These are phyloP conservation scores for Drosophila subpulchrella DNA, from an alignment of 1,140 invertebrate species.

Conservation along the genomic window DNA sequence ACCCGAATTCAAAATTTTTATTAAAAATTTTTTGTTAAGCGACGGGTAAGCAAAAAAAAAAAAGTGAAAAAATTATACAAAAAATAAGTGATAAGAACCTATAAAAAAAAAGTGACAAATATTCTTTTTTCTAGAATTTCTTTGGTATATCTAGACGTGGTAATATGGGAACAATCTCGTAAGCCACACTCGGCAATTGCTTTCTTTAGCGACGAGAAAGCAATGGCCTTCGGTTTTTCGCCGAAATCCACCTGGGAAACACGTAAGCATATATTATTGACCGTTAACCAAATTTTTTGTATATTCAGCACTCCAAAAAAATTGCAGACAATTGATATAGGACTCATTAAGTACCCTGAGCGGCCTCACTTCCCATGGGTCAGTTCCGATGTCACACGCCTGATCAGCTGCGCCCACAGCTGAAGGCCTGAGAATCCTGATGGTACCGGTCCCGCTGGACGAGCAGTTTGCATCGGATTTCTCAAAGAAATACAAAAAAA, in stretches of 20 bases:
- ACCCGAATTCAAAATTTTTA: neutral
- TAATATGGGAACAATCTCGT: neutral
- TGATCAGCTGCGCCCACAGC: too few species aligned
- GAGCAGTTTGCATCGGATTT: neutral
- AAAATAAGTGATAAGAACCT: neutral
- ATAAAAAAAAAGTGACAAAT: neutral
- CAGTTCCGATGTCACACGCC: neutral
- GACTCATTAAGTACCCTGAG: too few species aligned
- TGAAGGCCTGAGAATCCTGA: neutral
- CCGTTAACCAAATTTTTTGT: too few species aligned
- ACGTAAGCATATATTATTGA: too few species aligned
- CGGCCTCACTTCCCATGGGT: neutral
- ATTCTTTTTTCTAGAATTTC: neutral
- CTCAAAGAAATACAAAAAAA: neutral
- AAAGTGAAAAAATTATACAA: neutral
- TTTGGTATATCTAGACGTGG: neutral
- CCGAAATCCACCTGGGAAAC: too few species aligned
- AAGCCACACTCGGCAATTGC: neutral
- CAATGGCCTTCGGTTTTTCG: neutral
- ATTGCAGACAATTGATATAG: too few species aligned
- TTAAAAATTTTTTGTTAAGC: neutral
- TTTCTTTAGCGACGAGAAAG: neutral
- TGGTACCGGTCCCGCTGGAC: slow-evolving; percentile 6
- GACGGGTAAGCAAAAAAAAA: neutral
- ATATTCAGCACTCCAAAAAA: too few species aligned